A percentile compares a stretch with the other conserved stretches of the same genome.
phyloP scores from a whole-genome alignment of 2,888 invertebrate genomes.

The Tetragnatha montana region DNA sequence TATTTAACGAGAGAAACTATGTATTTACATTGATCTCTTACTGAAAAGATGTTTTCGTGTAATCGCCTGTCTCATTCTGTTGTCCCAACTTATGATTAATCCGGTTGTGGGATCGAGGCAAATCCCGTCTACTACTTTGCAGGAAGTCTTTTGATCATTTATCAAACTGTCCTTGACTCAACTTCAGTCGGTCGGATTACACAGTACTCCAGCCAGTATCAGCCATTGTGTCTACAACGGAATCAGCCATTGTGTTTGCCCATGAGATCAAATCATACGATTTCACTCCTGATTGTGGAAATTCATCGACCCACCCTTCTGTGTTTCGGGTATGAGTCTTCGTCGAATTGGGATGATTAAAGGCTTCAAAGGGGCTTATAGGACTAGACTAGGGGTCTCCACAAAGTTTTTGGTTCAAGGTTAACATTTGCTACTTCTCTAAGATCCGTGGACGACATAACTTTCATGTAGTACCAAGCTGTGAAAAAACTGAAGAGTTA shows the following conservation, averaged over 20 bases:
- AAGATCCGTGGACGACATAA: too few species aligned
- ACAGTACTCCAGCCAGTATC: neutral
- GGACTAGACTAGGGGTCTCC: too few species aligned
- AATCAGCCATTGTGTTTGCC: neutral
- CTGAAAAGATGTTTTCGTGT: too few species aligned
- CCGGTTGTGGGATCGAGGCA: too few species aligned
- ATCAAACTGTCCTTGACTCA: neutral
- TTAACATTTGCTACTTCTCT: too few species aligned
- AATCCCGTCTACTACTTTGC: neutral
- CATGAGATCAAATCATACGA: neutral
- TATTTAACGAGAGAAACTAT: too few species aligned
- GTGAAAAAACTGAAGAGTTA: too few species aligned
- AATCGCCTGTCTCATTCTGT: too few species aligned
- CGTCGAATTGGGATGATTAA: neutral
- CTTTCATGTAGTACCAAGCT: too few species aligned
- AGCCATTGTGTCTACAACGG: neutral
- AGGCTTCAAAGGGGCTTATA: neutral
- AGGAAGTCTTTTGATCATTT: neutral
- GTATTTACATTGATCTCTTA: too few species aligned
- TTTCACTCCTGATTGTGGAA: neutral
- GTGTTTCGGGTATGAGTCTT: neutral
- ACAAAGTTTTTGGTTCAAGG: too few species aligned
- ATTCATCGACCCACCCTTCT: neutral
- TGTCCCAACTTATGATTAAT: too few species aligned
- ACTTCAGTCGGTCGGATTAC: neutral